These are phyloP conservation scores for Hippoglossus hippoglossus DNA, from an alignment of 2,797 vertebrate genomes.

Conservation along the genomic window DNA sequence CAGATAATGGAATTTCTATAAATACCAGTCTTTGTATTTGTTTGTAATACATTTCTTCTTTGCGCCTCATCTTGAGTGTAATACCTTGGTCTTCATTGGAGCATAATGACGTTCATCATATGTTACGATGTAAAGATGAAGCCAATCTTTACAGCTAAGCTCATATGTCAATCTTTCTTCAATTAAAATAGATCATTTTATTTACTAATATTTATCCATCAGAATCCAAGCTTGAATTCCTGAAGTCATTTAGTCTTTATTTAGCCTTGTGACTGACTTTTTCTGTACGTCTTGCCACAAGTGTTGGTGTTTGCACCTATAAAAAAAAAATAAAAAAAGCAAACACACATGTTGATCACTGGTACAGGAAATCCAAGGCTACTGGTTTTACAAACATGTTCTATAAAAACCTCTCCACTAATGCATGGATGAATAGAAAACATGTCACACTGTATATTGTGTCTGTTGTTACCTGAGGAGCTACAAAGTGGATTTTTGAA, in stretches of 20 bases:
- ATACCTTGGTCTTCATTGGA: background rate
- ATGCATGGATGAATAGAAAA: constrained; percentile 33
- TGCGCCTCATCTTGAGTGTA: background rate
- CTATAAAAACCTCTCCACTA: constrained; percentile 20
- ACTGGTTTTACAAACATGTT: constrained; percentile 5
- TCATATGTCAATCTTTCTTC: no score
- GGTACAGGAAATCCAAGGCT: constrained; percentile 13
- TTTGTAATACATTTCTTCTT: background rate
- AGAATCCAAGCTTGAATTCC: no score
- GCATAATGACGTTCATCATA: background rate
- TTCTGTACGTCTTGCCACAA: background rate
- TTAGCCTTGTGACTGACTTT: no score
- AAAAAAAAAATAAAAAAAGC: background rate
- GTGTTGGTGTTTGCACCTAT: background rate
- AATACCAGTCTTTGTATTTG: no score
- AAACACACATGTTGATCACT: background rate
- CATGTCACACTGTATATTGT: constrained; percentile 15
- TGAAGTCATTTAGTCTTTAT: no score
- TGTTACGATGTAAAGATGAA: background rate
- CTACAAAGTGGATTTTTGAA: constrained; percentile 34
- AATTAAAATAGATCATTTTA: no score
- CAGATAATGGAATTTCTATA: no score
- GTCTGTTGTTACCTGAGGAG: constrained; percentile 17
- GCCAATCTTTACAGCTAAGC: no score
- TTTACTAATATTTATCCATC: no score